phyloP scores from a whole-genome alignment of 2,797 vertebrate genomes.

The Onychomys torridus region DNA sequence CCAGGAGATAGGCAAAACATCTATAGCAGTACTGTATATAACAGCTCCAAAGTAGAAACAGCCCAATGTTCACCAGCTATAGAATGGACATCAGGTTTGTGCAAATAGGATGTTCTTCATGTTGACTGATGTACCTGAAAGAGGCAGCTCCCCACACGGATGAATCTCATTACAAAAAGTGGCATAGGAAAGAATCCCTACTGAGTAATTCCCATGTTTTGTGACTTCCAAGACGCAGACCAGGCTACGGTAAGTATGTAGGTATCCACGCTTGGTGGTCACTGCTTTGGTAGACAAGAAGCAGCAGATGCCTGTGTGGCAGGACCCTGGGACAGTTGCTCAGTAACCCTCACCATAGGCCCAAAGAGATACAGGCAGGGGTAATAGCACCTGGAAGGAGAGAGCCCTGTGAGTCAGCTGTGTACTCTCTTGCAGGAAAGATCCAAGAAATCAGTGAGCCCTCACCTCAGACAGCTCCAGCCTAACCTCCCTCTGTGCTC shows the following conservation, averaged over 20 bases:
- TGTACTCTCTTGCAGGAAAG: neutral
- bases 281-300: neutral
- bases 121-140: neutral
- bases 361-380: no score
- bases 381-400: neutral
- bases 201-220: neutral
- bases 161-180: neutral
- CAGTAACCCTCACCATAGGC: neutral
- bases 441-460: neutral
- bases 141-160: no score
- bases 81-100: neutral
- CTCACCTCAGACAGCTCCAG: neutral
- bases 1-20: neutral
- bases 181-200: neutral
- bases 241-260: neutral
- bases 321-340: neutral
- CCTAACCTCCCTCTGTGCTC: neutral
- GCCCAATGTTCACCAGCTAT: neutral
- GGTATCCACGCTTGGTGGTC: neutral
- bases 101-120: neutral
- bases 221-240: slow-evolving; percentile 23
- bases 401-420: neutral
- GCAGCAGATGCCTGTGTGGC: neutral
- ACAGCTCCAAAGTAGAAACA: neutral
- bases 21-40: neutral